phyloP scores from a whole-genome alignment of 2,888 invertebrate genomes.

The Luperina testacea region DNA sequence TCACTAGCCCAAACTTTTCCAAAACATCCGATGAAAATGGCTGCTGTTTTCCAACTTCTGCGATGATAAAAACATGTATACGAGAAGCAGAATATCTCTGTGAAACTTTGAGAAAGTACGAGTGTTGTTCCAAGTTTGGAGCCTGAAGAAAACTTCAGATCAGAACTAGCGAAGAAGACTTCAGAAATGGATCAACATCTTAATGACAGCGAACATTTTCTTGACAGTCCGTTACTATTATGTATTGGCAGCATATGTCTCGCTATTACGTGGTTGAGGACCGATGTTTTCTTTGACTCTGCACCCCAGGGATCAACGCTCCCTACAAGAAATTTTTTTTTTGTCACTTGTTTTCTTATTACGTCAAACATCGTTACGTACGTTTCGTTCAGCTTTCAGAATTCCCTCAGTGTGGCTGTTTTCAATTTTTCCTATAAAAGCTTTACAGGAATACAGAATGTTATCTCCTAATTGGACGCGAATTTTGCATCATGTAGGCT shows the following conservation, averaged over 20 bases:
- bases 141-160: slow-evolving; percentile 56
- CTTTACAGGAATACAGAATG: slow-evolving; percentile 46
- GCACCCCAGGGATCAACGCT: slow-evolving; percentile 21
- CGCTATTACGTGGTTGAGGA: not conserved
- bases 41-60: slow-evolving; percentile 54
- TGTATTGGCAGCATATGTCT: slow-evolving; percentile 2
- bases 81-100: slow-evolving; percentile 52
- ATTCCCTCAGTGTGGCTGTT: slow-evolving; percentile 38
- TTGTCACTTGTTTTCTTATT: slow-evolving; percentile 51
- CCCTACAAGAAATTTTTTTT: slow-evolving; percentile 40
- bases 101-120: slow-evolving; percentile 56
- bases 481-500: slow-evolving; percentile 36
- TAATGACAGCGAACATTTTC: slow-evolving; percentile 53
- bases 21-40: slow-evolving; percentile 54
- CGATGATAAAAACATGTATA: slow-evolving; percentile 59
- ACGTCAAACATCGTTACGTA: slow-evolving; percentile 47
- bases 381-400: slow-evolving; percentile 48
- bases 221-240: slow-evolving; percentile 23
- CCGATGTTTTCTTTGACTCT: slow-evolving; percentile 12
- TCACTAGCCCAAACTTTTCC: slow-evolving; percentile 45
- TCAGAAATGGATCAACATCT: slow-evolving; percentile 56
- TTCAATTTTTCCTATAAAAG: slow-evolving; percentile 52
- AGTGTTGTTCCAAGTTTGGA: slow-evolving; percentile 62
- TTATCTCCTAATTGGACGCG: slow-evolving; percentile 56
- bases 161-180: slow-evolving; percentile 48